Base-by-base conservation (phyloP, 2,113 vertebrate genomes). In the Elanoides forficatus region DNA sequence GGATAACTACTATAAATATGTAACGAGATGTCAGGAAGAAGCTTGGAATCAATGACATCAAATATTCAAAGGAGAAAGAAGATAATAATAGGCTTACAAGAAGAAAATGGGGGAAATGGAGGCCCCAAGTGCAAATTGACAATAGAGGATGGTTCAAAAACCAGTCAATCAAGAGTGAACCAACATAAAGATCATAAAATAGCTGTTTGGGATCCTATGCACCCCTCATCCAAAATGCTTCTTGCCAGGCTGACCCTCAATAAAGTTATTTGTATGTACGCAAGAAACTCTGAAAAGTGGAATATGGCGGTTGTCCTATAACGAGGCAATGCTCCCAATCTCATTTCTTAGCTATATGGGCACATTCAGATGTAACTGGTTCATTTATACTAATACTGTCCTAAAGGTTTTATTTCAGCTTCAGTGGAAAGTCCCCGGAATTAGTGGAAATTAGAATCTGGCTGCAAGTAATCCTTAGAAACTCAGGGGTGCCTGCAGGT, bases 331-430 rank as follows among this genome's bases (percentile, higher is more conserved):
- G 25, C 2, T 93, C 45, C 42, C 50, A 74, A 15, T 63, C 20
- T 85, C 3, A 1, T 70, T 78, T 59, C 59, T 90, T 32, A 55
- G n/a, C 22, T 55, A 60, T 66, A 62, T 38, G 12, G 11, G 11
- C 23, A 60, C 10, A 52, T 60, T 81, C 58, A 63, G 36, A 53
- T 18, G 2, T 34, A 68, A 59, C 36, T 62, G 0, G 0, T 29
- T 90, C 30, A 40, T 48, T 87, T 62, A 42, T 4, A 85, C 10
- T 23, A 59, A 55, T 19, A 47, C 22, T 87, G 13, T 38, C 34
- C 34, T 59, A 40, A 90, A 78, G 32, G 56, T 83, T 92, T 95
- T 90, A 65, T 53, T 86, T 92, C 36, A 30, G 38, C 40, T 83
- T 42, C 25, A 6, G 21, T 67, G 56, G 34, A 59, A 94, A 86